Conservation (phyloP, 2,113 vertebrate genomes). For the Passer domesticus region DNA sequence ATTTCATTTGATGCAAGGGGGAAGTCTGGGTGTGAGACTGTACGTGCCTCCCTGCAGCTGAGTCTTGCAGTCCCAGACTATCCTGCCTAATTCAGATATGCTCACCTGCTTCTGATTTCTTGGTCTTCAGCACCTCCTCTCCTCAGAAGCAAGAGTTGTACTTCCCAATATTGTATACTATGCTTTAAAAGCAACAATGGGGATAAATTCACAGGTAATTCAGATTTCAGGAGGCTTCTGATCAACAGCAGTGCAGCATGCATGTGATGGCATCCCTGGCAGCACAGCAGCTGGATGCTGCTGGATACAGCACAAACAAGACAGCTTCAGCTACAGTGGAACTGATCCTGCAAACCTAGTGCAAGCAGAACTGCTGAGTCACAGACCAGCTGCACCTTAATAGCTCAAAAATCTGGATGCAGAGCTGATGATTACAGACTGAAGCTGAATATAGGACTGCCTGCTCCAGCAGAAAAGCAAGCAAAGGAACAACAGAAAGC, state of each 20-base stretch:
- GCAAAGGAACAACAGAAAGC: fast-evolving
- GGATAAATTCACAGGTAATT: background rate
- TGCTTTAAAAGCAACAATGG: background rate
- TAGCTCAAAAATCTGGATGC: background rate
- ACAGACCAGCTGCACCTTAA: background rate
- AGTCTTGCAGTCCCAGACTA: background rate
- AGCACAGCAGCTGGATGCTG: background rate
- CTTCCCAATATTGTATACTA: background rate
- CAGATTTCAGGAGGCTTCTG: background rate
- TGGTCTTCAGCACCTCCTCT: background rate
- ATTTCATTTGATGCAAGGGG: background rate
- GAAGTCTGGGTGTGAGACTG: background rate
- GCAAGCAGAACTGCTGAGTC: background rate
- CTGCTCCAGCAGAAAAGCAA: background rate
- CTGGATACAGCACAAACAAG: background rate
- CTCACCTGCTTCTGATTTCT: background rate
- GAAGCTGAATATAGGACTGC: background rate
- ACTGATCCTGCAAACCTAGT: background rate
- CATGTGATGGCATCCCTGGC: background rate
- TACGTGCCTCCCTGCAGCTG: fast-evolving
- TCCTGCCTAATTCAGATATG: background rate
- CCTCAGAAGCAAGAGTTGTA: background rate
- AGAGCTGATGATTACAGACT: background rate
- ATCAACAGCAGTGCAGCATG: background rate
- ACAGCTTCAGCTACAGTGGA: background rate